phyloP scores from a whole-genome alignment of 2,888 invertebrate species.

The Andrena chrysosceles region DNA sequence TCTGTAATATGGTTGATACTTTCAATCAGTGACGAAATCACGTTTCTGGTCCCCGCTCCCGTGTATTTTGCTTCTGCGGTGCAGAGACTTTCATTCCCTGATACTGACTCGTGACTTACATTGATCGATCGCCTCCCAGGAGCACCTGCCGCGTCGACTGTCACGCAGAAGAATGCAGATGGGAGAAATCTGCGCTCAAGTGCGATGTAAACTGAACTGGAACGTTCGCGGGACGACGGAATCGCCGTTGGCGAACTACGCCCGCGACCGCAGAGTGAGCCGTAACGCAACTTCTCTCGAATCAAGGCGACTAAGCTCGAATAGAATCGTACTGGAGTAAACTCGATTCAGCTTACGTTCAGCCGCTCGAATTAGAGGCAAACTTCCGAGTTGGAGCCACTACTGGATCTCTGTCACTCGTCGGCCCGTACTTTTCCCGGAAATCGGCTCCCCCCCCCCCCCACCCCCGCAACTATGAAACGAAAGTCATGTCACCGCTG shows the following conservation, averaged over 20 bases:
- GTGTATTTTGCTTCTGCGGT: slow-evolving; percentile 7
- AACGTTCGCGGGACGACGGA: slow-evolving; percentile 55
- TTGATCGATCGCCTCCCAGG: slow-evolving; percentile 46
- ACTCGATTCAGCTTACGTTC: slow-evolving; percentile 50
- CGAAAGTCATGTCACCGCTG: background rate
- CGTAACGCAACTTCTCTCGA: slow-evolving; percentile 52
- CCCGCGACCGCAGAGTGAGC: slow-evolving; percentile 30
- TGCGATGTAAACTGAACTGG: slow-evolving; percentile 49
- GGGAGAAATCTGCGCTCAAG: slow-evolving; percentile 16
- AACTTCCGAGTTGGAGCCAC: slow-evolving; percentile 23
- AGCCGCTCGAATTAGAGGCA: slow-evolving; percentile 28
- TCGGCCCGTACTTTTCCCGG: background rate
- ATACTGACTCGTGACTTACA: slow-evolving; percentile 35
- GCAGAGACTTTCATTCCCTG: background rate
- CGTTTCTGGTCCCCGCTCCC: background rate
- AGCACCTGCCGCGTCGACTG: slow-evolving; percentile 5
- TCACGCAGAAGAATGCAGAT: slow-evolving; percentile 37
- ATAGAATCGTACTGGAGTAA: slow-evolving; percentile 30
- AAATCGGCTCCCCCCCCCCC: background rate
- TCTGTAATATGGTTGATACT: background rate
- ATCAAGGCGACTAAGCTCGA: slow-evolving; percentile 41
- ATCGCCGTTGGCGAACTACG: slow-evolving; percentile 43
- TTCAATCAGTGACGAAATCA: slow-evolving; percentile 1
- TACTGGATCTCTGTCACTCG: slow-evolving; percentile 36
- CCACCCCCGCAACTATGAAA: background rate